Conservation (phyloP, 2,797 vertebrate species). For the Emydoidea blandingii region DNA sequence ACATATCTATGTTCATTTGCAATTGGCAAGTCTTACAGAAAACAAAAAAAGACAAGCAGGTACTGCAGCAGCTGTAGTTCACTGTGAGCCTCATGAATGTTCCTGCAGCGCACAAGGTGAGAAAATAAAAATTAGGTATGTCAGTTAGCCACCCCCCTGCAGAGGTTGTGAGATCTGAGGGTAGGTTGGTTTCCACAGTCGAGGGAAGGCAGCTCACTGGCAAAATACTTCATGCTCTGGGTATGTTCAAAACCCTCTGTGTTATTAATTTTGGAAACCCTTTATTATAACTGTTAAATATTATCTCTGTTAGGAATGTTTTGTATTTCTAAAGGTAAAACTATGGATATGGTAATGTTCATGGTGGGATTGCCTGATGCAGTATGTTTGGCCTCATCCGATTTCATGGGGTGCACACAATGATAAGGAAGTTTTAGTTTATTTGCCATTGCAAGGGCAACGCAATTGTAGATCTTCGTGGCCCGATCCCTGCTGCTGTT, state of each 20-base stretch:
- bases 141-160: slow-evolving; percentile 44
- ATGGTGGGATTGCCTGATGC: not conserved
- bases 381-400: not conserved
- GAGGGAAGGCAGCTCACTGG: fast-evolving
- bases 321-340: not conserved
- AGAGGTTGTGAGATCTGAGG: not conserved
- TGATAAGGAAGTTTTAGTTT: not conserved
- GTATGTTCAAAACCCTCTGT: not conserved
- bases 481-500: not conserved
- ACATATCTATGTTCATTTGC: not conserved
- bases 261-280: slow-evolving; percentile 45
- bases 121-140: not conserved
- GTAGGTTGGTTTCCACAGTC: fast-evolving
- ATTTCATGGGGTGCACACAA: not conserved
- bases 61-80: fast-evolving
- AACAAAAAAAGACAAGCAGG: not conserved
- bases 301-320: not conserved
- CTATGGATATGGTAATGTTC: fast-evolving
- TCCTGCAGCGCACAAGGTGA: not conserved
- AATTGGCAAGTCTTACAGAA: not conserved
- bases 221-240: not conserved
- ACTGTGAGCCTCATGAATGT: not conserved
- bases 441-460: fast-evolving
- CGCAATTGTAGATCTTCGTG: not conserved
- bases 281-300: slow-evolving; percentile 21